Evolutionary conservation across 2,888 invertebrate genomes (phyloP), one percentile per base, ranked within the genome.

Genomic region (Arrhopalites spinosus): DNA sequence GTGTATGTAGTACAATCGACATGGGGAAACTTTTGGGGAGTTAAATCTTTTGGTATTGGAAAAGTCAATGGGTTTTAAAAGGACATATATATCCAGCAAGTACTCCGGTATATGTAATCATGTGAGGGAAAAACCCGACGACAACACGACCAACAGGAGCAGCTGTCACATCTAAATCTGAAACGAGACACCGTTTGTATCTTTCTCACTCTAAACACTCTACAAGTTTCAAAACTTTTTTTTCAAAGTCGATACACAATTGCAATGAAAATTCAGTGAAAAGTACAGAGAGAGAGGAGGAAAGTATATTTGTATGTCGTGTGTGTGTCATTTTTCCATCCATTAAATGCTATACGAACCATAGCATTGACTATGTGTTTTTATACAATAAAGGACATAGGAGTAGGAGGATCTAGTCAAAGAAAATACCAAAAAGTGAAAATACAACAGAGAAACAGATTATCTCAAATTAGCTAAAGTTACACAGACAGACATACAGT

Each of bases 131-230:
- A 20, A 53, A n/a, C 15, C 53, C 53, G 20, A 23, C 23, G 5
- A 23, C 36, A 36, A 36, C 5, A 36, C 5, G 59, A 59, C 36
- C 64, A 64, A 64, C n/a, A 64, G n/a, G 25, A 43, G 73, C 73
- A 74, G 74, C 74, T 74, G 74, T 74, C 74, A 74, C 74, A 56
- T 23, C 53, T 74, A 74, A 74, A 74, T 74, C 74, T 74, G 74
- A 59, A 74, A 74, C 23, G 25, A 66, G 68, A 74, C 67, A 74
- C 74, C 67, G 53, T 68, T 67, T 68, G 67, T 68, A 53, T 68
- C 59, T 59, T 11, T 59, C 27, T 59, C 59, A 27, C 59, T 59
- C 59, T 8, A 53, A 15, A 53, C 17, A 53, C 53, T 20, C 53
- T 36, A 36, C 36, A 36, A 36, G 36, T 36, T 36, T 3, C 5